These are phyloP conservation scores for Anthonomus grandis DNA, from an alignment of 1,140 invertebrate species.

Conservation along the genomic window DNA sequence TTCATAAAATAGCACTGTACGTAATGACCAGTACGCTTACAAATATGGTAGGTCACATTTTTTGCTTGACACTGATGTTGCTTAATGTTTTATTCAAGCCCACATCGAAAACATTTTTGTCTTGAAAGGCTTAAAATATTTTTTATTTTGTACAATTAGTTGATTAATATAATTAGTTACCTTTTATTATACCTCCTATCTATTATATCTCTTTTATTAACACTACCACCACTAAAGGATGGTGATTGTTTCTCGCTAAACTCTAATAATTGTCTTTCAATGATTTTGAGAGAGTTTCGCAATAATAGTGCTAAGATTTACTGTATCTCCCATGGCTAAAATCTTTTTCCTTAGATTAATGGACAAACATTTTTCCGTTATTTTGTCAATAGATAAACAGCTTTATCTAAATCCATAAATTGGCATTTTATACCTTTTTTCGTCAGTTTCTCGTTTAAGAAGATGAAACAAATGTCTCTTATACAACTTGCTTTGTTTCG, in stretches of 20 bases:
- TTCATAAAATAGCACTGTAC: too few relatives aligned
- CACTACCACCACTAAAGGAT: too few relatives aligned
- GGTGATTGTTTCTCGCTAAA: neutral
- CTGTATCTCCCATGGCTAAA: constrained; percentile 3
- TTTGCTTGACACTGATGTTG: too few relatives aligned
- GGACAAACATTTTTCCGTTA: constrained; percentile 16
- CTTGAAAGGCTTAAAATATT: too few relatives aligned
- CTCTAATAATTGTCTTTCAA: neutral
- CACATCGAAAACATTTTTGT: too few relatives aligned
- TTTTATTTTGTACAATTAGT: too few relatives aligned
- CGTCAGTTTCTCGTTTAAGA: constrained; percentile 31
- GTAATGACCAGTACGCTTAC: too few relatives aligned
- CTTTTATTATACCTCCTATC: too few relatives aligned
- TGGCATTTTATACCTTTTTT: constrained; percentile 32
- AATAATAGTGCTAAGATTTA: constrained; percentile 1
- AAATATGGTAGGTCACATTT: too few relatives aligned
- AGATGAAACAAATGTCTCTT: constrained; percentile 36
- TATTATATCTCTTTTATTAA: too few relatives aligned
- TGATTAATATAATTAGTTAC: too few relatives aligned
- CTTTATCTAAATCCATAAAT: constrained; percentile 19
- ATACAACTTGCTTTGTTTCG: constrained; percentile 36
- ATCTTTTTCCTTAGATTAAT: constrained; percentile 11
- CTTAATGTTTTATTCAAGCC: too few relatives aligned
- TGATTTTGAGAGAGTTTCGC: neutral
- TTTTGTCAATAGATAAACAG: constrained; percentile 13